phyloP scores from a whole-genome alignment of 2,888 invertebrate genomes.

The Cordylochernes scorpioides region DNA sequence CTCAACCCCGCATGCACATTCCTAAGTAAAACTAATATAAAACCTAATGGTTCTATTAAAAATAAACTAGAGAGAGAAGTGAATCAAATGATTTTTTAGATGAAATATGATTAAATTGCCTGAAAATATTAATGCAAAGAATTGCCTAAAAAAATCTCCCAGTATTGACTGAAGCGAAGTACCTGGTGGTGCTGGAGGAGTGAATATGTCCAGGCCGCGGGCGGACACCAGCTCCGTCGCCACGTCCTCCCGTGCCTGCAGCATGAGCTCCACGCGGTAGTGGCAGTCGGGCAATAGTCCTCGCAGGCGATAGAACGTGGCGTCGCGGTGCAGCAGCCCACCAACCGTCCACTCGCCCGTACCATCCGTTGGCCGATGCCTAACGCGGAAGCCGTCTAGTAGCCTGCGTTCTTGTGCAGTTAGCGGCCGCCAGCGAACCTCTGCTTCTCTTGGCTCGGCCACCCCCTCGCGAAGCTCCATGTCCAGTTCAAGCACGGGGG shows the following conservation, averaged over 20 bases:
- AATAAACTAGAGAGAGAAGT: too few species aligned
- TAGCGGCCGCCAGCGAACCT: constrained; percentile 53
- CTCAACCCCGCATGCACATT: too few species aligned
- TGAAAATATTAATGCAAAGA: too few species aligned
- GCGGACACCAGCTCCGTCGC: constrained; percentile 47
- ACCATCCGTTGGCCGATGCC: constrained; percentile 45
- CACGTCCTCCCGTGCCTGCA: constrained; percentile 53
- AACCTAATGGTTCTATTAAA: too few species aligned
- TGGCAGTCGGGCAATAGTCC: constrained; percentile 46
- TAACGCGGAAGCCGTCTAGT: constrained; percentile 61
- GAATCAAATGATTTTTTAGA: too few species aligned
- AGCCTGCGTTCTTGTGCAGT: constrained; percentile 48
- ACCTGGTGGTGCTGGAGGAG: too few species aligned
- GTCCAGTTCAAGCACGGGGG: constrained; percentile 37
- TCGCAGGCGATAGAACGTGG: constrained; percentile 45
- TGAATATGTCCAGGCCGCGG: too few species aligned
- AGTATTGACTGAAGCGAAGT: too few species aligned
- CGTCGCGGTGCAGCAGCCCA: constrained; percentile 51
- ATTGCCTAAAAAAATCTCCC: too few species aligned
- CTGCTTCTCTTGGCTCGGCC: constrained; percentile 37
- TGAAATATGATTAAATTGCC: too few species aligned
- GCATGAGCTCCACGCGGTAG: constrained; percentile 55
- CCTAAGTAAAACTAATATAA: too few species aligned
- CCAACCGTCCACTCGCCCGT: constrained; percentile 48
- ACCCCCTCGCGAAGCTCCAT: constrained; percentile 42